Conservation (phyloP, 2,888 invertebrate genomes). For the Hyles lineata region DNA sequence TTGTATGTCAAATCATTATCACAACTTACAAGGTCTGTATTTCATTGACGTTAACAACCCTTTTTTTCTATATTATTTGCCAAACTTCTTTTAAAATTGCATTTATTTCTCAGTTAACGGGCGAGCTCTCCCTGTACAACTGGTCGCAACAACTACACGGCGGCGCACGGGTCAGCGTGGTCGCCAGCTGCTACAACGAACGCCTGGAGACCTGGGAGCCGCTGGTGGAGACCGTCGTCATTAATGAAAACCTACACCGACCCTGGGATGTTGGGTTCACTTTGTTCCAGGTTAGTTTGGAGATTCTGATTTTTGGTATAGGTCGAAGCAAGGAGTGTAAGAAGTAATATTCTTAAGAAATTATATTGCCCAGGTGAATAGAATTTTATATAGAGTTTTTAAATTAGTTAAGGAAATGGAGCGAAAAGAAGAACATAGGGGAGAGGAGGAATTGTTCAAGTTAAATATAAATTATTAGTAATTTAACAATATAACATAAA, state of each 20-base stretch:
- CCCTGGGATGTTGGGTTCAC: constrained; percentile 90
- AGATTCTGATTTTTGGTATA: neutral
- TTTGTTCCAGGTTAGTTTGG: constrained; percentile 78
- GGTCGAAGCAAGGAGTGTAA: neutral
- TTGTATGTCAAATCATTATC: too few species aligned
- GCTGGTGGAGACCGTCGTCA: constrained; percentile 89
- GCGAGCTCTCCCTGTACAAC: constrained; percentile 86
- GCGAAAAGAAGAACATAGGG: too few species aligned
- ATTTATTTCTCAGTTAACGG: constrained; percentile 67
- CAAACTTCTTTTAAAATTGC: neutral
- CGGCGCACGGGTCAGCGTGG: constrained; percentile 67
- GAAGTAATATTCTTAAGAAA: too few species aligned
- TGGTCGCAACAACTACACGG: constrained; percentile 87
- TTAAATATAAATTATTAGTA: too few species aligned
- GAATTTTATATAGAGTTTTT: too few species aligned
- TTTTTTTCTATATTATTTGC: too few species aligned
- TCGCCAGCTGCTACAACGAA: constrained; percentile 88
- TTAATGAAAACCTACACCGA: constrained; percentile 87
- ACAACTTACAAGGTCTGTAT: too few species aligned
- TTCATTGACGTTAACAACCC: too few species aligned
- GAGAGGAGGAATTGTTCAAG: too few species aligned
- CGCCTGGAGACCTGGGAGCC: constrained; percentile 92
- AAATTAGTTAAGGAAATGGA: too few species aligned
- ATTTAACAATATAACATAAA: too few species aligned
- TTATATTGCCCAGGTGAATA: too few species aligned